Conservation (phyloP, 2,113 vertebrate genomes). For the Halichoerus grypus region DNA sequence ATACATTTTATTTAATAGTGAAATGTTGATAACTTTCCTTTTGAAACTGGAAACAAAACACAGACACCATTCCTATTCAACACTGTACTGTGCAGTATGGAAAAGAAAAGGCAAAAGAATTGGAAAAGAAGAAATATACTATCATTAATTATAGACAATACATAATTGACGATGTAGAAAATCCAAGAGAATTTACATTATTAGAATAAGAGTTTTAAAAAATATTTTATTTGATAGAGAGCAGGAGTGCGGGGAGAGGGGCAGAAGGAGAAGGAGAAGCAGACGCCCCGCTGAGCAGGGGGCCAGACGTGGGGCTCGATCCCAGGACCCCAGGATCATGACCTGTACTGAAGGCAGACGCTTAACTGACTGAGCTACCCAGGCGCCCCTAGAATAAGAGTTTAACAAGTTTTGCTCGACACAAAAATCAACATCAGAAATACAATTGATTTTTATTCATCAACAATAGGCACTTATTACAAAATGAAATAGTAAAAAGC, state of each 20-base stretch:
- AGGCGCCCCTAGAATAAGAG: not conserved
- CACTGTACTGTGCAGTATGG: not conserved
- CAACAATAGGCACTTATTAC: not conserved
- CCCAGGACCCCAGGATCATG: not conserved
- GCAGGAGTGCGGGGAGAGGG: not conserved
- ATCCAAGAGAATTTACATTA: not conserved
- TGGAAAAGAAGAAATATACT: not conserved
- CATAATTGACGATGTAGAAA: not conserved
- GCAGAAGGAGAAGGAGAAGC: not conserved
- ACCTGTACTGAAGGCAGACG: not conserved
- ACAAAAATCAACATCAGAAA: not conserved
- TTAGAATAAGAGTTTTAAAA: not conserved
- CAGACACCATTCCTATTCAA: not conserved
- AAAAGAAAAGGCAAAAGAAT: not conserved
- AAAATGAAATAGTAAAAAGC: not conserved
- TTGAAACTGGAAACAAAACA: not conserved
- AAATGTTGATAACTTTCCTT: not conserved
- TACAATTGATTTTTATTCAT: not conserved
- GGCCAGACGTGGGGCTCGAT: not conserved
- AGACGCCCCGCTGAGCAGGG: not conserved
- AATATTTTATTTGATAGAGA: not conserved
- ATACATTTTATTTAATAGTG: not conserved
- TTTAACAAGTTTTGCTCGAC: conserved; percentile 16
- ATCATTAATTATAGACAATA: not conserved
- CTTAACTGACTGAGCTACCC: not conserved